These are phyloP conservation scores for roundworm (Caenorhabditis elegans) DNA, from an alignment of 1,140 invertebrate genomes.

Conservation along the genomic window DNA sequence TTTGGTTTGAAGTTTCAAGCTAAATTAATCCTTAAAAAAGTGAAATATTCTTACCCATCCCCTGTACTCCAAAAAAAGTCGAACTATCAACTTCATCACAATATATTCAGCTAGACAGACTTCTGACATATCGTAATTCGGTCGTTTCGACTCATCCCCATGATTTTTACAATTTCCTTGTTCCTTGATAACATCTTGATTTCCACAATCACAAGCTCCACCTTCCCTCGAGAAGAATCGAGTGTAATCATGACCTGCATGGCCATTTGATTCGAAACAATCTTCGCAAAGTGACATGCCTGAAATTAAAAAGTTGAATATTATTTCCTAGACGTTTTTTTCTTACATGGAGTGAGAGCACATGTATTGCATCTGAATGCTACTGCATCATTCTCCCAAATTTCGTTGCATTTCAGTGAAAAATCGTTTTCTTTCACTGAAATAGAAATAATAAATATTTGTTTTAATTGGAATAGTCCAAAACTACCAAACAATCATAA, in stretches of 20 bases:
- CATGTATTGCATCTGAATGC: constrained; percentile 45
- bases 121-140: neutral
- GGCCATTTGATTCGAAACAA: constrained; percentile 35
- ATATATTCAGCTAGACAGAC: neutral
- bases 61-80: constrained; percentile 1
- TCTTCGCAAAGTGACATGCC: constrained; percentile 44
- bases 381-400: constrained; percentile 44
- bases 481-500: no score
- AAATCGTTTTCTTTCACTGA: constrained; percentile 34
- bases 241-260: constrained; percentile 33
- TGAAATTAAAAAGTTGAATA: no score
- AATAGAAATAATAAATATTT: neutral
- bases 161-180: neutral
- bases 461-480: no score
- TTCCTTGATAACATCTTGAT: constrained; percentile 31
- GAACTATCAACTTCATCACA: neutral
- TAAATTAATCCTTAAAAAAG: no score
- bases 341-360: constrained; percentile 42
- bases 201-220: constrained; percentile 45
- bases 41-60: neutral
- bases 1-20: no score
- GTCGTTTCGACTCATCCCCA: neutral
- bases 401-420: constrained; percentile 42
- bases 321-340: no score
- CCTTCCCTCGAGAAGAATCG: constrained; percentile 46